These are phyloP conservation scores for Psilopogon haemacephalus DNA, from an alignment of 2,113 vertebrate genomes.

Conservation along the genomic window DNA sequence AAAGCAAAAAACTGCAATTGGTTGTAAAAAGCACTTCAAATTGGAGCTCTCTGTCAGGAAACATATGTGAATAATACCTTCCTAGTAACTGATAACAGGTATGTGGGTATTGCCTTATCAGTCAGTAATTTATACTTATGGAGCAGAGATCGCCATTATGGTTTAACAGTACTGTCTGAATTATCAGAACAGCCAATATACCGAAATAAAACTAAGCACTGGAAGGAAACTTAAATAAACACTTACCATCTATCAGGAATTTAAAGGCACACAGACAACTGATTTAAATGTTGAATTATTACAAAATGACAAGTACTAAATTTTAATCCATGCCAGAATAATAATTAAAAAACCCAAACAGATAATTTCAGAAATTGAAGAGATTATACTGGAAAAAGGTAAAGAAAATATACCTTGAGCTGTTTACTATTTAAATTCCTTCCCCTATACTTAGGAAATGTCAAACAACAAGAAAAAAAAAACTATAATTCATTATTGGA, in stretches of 20 bases:
- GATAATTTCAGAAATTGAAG: background rate
- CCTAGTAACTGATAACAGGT: background rate
- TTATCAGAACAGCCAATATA: background rate
- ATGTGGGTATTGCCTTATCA: background rate
- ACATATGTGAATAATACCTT: rapidly evolving
- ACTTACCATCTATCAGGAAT: background rate
- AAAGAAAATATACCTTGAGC: background rate
- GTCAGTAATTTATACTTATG: background rate
- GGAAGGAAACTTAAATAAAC: background rate
- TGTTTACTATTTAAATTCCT: background rate
- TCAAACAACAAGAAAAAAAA: background rate
- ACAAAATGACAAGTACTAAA: background rate
- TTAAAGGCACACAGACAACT: background rate
- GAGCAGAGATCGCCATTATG: background rate
- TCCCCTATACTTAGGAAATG: background rate
- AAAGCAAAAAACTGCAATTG: background rate
- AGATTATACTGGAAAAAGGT: background rate
- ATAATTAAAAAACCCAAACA: background rate
- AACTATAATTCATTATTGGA: background rate
- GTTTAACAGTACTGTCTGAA: background rate
- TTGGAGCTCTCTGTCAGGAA: background rate
- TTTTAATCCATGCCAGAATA: background rate
- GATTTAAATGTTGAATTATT: background rate
- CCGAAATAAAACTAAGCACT: background rate
- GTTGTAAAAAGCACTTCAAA: background rate